Evolutionary conservation across 2,888 invertebrate species (phyloP).

Genomic region (Amphipyra berbera): DNA sequence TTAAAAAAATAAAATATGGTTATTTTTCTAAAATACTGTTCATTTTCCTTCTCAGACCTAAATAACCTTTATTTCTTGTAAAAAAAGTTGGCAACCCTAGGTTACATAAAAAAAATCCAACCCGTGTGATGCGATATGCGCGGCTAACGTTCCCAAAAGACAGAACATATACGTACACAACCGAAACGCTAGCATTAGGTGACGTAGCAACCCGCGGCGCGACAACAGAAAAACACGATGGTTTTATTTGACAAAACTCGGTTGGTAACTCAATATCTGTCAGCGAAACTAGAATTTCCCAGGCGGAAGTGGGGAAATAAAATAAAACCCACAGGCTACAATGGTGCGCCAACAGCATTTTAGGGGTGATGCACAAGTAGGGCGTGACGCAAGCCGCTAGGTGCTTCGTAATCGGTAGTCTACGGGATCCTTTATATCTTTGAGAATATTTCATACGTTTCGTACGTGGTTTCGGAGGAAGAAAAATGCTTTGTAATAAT

Average conservation of each 20-base stretch:
- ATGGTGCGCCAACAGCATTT: conserved; percentile 67
- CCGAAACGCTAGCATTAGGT: conserved; percentile 33
- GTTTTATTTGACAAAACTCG: conserved; percentile 79
- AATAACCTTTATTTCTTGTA: too few species aligned
- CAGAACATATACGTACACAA: conserved; percentile 52
- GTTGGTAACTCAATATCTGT: conserved; percentile 82
- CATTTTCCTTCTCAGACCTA: too few species aligned
- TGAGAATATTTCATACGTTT: conserved; percentile 47
- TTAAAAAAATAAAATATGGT: too few species aligned
- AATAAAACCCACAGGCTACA: conserved; percentile 79
- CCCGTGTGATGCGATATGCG: conserved; percentile 19
- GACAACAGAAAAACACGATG: conserved; percentile 66
- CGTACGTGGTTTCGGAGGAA: conserved; percentile 42
- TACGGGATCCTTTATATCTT: conserved; percentile 34
- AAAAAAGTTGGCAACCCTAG: not conserved
- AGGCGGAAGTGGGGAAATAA: conserved; percentile 74
- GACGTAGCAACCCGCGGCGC: conserved; percentile 40
- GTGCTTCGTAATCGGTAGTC: conserved; percentile 19
- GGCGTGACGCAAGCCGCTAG: conserved; percentile 23
- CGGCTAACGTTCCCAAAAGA: conserved; percentile 52
- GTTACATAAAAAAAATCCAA: conserved; percentile 22
- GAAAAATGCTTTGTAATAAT: conserved; percentile 45
- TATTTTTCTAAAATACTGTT: too few species aligned
- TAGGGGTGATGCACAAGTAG: conserved; percentile 59
- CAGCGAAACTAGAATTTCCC: conserved; percentile 82